Percentiles rank a stretch among this genome's conserved stretches.
phyloP scores from a whole-genome alignment of 2,888 invertebrate species.

The Gerris lacustris region DNA sequence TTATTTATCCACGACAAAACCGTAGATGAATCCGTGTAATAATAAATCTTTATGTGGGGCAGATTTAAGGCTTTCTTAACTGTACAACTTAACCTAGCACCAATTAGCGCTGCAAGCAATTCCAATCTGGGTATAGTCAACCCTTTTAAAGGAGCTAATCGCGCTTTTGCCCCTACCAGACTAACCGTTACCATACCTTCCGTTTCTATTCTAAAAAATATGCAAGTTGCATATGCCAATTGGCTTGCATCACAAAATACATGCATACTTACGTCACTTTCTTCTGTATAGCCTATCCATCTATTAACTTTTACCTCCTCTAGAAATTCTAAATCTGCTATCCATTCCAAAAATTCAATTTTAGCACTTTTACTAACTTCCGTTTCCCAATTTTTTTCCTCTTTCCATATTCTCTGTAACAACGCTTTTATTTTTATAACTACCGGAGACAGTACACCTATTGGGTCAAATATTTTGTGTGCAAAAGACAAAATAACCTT shows the following conservation, averaged over 20 bases:
- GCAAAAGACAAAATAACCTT: slow-evolving; percentile 17
- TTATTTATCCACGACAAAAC: slow-evolving; percentile 31
- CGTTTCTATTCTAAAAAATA: slow-evolving; percentile 29
- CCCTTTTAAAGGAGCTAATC: slow-evolving; percentile 31
- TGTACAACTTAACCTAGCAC: slow-evolving; percentile 26
- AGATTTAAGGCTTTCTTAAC: slow-evolving; percentile 21
- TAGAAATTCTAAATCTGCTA: slow-evolving; percentile 7
- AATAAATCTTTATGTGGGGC: slow-evolving; percentile 22
- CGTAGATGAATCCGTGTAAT: slow-evolving; percentile 32
- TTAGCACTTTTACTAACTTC: background rate
- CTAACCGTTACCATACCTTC: slow-evolving; percentile 22
- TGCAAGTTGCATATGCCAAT: slow-evolving; percentile 31
- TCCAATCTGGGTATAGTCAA: slow-evolving; percentile 34
- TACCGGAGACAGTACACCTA: slow-evolving; percentile 27
- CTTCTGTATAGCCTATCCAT: background rate
- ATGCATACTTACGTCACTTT: slow-evolving; percentile 23
- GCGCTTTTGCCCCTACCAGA: slow-evolving; percentile 30
- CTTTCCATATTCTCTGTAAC: slow-evolving; percentile 25
- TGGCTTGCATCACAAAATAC: too few relatives aligned
- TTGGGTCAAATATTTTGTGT: slow-evolving; percentile 29
- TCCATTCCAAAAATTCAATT: slow-evolving; percentile 11
- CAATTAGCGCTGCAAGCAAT: slow-evolving; percentile 32
- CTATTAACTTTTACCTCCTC: background rate
- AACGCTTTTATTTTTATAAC: slow-evolving; percentile 26
- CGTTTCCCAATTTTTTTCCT: slow-evolving; percentile 14